phyloP scores from a whole-genome alignment of 2,888 invertebrate species.

The Xylophagus ater region DNA sequence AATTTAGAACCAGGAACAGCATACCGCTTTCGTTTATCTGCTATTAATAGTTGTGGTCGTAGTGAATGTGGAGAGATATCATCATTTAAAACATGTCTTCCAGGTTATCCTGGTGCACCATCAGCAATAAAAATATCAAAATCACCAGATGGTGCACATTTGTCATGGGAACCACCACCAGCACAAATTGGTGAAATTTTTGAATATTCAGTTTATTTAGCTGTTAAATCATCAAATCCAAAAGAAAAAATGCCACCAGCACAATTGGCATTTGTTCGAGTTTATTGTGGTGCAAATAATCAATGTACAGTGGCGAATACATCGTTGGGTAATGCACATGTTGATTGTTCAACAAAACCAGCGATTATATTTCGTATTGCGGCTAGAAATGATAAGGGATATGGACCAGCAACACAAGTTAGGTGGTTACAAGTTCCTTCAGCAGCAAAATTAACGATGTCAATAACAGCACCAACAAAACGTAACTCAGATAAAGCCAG shows the following conservation, averaged over 20 bases:
- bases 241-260: constrained; percentile 32
- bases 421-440: constrained; percentile 97
- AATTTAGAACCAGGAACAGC: constrained; percentile 83
- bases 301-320: constrained; percentile 83
- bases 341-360: constrained; percentile 86
- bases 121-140: constrained; percentile 97
- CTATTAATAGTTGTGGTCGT: constrained; percentile 83
- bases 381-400: constrained; percentile 95
- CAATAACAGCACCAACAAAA: constrained; percentile 6
- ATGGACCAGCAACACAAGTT: constrained; percentile 98
- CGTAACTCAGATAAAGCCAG: constrained; percentile 3
- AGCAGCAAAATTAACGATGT: constrained; percentile 9
- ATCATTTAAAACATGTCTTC: constrained; percentile 93
- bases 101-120: constrained; percentile 98
- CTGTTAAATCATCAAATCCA: constrained; percentile 51
- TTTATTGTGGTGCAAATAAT: constrained; percentile 87
- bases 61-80: constrained; percentile 89
- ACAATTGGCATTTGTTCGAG: constrained; percentile 85
- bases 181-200: constrained; percentile 79
- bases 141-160: constrained; percentile 84
- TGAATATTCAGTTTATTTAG: constrained; percentile 95
- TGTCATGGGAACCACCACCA: constrained; percentile 97
- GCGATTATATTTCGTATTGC: constrained; percentile 99
- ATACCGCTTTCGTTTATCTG: constrained; percentile 93
- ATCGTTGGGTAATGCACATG: constrained; percentile 84